Evolutionary conservation across 1,140 invertebrate genomes (phyloP).

Genomic region (Psilanteris sp.): DNA sequence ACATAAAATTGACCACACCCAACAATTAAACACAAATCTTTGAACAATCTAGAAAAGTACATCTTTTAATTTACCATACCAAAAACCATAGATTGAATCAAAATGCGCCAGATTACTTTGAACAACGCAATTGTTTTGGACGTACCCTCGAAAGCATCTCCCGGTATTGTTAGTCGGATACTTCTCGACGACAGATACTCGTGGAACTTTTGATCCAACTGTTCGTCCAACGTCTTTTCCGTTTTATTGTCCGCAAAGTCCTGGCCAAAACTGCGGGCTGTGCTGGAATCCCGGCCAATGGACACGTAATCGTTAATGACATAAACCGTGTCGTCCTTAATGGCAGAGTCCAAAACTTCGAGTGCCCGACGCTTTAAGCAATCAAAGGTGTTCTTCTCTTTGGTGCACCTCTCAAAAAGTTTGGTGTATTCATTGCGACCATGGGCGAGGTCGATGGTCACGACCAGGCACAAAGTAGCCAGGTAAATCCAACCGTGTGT

Average conservation of each 20-base stretch:
- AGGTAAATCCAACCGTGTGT: slow-evolving; percentile 31
- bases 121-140: not conserved
- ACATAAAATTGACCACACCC: too few species aligned
- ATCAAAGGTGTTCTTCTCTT: slow-evolving; percentile 77
- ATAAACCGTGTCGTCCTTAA: slow-evolving; percentile 81
- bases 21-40: too few species aligned
- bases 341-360: slow-evolving; percentile 80
- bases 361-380: slow-evolving; percentile 81
- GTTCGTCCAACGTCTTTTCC: slow-evolving; percentile 70
- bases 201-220: slow-evolving; percentile 75
- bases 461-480: slow-evolving; percentile 38
- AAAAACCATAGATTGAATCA: too few species aligned
- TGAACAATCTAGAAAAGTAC: too few species aligned
- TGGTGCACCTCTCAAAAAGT: slow-evolving; percentile 74
- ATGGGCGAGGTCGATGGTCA: slow-evolving; percentile 30
- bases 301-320: slow-evolving; percentile 81
- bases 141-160: slow-evolving; percentile 75
- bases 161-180: slow-evolving; percentile 76
- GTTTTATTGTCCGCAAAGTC: slow-evolving; percentile 60
- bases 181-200: slow-evolving; percentile 76
- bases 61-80: too few species aligned
- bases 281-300: slow-evolving; percentile 77
- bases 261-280: slow-evolving; percentile 22
- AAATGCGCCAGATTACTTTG: too few species aligned
- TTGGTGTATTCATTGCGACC: slow-evolving; percentile 69